Evolutionary conservation across 2,888 invertebrate species (phyloP).

Genomic region (Pardosa pseudoannulata): DNA sequence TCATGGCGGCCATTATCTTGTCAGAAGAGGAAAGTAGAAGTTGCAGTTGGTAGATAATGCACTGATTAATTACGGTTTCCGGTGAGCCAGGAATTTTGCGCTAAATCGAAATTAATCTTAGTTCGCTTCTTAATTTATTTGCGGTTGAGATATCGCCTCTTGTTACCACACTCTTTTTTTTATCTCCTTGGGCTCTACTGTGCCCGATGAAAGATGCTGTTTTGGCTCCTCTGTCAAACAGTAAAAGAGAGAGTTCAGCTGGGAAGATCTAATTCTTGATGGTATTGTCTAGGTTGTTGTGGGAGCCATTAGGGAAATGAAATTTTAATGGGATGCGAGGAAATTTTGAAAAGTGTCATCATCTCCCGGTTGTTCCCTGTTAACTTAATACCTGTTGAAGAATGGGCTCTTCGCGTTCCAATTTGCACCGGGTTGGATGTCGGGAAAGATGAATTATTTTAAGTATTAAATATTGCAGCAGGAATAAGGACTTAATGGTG

Average conservation of each 20-base stretch:
- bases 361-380: constrained; percentile 8
- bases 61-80: constrained; percentile 68
- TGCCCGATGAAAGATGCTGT: constrained; percentile 37
- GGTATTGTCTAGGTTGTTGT: constrained; percentile 18
- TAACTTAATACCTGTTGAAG: constrained; percentile 14
- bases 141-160: constrained; percentile 63
- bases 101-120: constrained; percentile 71
- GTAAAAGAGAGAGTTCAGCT: not conserved
- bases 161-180: constrained; percentile 17
- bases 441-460: constrained; percentile 6
- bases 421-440: not conserved
- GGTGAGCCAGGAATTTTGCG: constrained; percentile 45
- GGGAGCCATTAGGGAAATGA: constrained; percentile 35
- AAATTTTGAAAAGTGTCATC: constrained; percentile 13
- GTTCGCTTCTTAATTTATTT: constrained; percentile 70
- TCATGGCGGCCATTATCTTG: constrained; percentile 70
- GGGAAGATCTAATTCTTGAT: constrained; percentile 20
- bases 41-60: constrained; percentile 65
- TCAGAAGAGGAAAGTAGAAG: constrained; percentile 64
- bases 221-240: constrained; percentile 30
- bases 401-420: not conserved
- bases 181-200: not conserved
- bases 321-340: constrained; percentile 28
- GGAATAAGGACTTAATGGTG: not conserved
- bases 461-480: not conserved